Evolutionary conservation across 2,113 vertebrate species (phyloP).

Genomic region (Xiphorhynchus elegans): DNA sequence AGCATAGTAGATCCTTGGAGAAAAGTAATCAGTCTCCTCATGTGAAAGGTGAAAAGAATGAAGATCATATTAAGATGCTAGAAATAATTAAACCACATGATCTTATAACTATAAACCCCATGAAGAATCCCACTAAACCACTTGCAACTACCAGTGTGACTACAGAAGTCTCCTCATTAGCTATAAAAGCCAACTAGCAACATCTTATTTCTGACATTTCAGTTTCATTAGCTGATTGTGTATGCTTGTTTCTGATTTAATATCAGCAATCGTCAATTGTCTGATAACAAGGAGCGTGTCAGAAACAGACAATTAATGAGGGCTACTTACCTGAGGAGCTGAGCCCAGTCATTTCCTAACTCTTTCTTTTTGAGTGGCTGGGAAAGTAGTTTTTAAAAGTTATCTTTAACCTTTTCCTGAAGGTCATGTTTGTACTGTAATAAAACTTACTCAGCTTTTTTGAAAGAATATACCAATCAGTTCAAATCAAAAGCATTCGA

Average conservation of each 20-base stretch:
- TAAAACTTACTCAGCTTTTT: slow-evolving; percentile 38
- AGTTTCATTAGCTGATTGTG: not conserved
- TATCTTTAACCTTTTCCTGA: slow-evolving; percentile 20
- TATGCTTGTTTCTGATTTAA: not conserved
- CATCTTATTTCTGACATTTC: slow-evolving; percentile 23
- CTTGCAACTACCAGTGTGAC: not conserved
- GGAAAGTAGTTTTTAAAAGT: not conserved
- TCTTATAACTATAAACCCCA: slow-evolving; percentile 12
- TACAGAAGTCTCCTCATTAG: slow-evolving; percentile 35
- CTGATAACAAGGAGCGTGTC: not conserved
- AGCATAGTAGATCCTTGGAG: slow-evolving; percentile 26
- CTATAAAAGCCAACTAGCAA: slow-evolving; percentile 10
- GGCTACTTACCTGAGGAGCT: not conserved
- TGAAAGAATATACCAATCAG: slow-evolving; percentile 39
- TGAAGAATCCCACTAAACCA: slow-evolving; percentile 39
- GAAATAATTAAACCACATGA: slow-evolving; percentile 38
- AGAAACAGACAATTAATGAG: not conserved
- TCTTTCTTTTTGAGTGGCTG: not conserved
- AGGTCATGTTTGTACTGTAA: slow-evolving; percentile 29
- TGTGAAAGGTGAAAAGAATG: slow-evolving; percentile 4
- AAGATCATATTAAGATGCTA: slow-evolving; percentile 19
- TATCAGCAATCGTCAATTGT: not conserved
- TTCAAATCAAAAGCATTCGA: slow-evolving; percentile 47
- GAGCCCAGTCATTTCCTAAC: not conserved
- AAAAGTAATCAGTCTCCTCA: slow-evolving; percentile 3